Percentiles rank a stretch among this genome's conserved stretches.
These are phyloP conservation scores for Globia sparganii DNA, from an alignment of 2,888 invertebrate species.

Conservation along the genomic window DNA sequence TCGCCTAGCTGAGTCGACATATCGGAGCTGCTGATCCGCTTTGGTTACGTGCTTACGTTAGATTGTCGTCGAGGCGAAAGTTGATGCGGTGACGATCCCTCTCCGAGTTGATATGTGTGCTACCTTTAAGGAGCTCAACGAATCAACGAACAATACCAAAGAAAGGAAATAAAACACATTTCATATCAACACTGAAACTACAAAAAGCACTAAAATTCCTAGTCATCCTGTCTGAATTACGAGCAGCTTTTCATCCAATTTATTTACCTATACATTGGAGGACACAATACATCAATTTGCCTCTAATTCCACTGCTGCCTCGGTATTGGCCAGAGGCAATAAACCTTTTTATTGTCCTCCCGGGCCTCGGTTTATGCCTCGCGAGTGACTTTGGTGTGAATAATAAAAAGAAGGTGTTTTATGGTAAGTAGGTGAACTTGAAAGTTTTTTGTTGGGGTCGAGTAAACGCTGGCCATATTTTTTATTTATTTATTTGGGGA, in stretches of 20 bases:
- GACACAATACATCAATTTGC: slow-evolving; percentile 61
- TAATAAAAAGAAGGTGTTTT: slow-evolving; percentile 46
- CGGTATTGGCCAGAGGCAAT: slow-evolving; percentile 64
- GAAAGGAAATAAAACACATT: neutral
- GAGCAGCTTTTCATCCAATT: slow-evolving; percentile 12
- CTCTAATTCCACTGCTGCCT: slow-evolving; percentile 50
- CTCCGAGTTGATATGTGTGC: no score
- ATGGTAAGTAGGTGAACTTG: neutral
- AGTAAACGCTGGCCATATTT: slow-evolving; percentile 10
- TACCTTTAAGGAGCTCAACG: neutral
- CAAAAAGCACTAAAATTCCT: neutral
- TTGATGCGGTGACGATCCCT: no score
- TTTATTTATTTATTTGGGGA: no score
- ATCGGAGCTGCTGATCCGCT: no score
- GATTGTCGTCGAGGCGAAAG: no score
- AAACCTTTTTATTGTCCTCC: slow-evolving; percentile 67
- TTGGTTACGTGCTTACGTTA: no score
- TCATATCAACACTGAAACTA: neutral
- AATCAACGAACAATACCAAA: neutral
- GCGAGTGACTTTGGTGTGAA: slow-evolving; percentile 40
- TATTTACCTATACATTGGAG: slow-evolving; percentile 41
- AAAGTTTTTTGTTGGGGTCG: slow-evolving; percentile 1
- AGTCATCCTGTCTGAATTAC: slow-evolving; percentile 19
- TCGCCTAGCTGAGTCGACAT: no score
- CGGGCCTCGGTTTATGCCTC: slow-evolving; percentile 35